These are phyloP conservation scores for Oligia strigilis DNA, from an alignment of 2,888 invertebrate species.

Conservation along the genomic window DNA sequence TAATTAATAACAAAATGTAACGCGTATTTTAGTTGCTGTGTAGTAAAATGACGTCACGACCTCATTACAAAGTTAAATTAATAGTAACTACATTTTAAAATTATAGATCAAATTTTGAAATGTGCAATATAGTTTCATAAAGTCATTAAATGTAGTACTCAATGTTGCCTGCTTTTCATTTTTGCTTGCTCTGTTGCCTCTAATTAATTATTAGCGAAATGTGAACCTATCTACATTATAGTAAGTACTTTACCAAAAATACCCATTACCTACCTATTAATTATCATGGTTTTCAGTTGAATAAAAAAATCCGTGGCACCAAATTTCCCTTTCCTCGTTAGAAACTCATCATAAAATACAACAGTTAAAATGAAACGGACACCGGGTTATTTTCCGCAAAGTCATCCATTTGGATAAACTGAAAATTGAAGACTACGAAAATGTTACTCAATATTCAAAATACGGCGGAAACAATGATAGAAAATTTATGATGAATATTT, in stretches of 20 bases:
- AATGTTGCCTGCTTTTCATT: conserved; percentile 16
- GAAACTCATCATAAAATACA: conserved; percentile 29
- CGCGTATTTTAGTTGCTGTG: conserved; percentile 12
- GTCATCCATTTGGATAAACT: conserved; percentile 54
- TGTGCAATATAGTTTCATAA: conserved; percentile 21
- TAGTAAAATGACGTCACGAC: conserved; percentile 20
- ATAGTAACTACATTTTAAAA: conserved; percentile 32
- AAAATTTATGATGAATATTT: conserved; percentile 68
- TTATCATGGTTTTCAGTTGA: conserved; percentile 20
- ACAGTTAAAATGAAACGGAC: conserved; percentile 48
- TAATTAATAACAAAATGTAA: conserved; percentile 28
- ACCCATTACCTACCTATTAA: neutral
- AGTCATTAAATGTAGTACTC: conserved; percentile 22
- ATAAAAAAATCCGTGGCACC: neutral
- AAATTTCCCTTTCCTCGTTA: conserved; percentile 28
- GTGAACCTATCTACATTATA: neutral
- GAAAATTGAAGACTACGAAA: conserved; percentile 46
- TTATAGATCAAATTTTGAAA: conserved; percentile 16
- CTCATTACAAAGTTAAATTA: conserved; percentile 49
- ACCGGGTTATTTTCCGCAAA: conserved; percentile 32
- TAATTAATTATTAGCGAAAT: conserved; percentile 30
- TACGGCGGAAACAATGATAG: conserved; percentile 61
- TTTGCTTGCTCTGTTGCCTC: conserved; percentile 23
- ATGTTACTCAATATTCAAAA: conserved; percentile 56
- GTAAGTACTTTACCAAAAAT: conserved; percentile 2